phyloP scores from a whole-genome alignment of 2,797 vertebrate genomes.

The Glyptemys insculpta region DNA sequence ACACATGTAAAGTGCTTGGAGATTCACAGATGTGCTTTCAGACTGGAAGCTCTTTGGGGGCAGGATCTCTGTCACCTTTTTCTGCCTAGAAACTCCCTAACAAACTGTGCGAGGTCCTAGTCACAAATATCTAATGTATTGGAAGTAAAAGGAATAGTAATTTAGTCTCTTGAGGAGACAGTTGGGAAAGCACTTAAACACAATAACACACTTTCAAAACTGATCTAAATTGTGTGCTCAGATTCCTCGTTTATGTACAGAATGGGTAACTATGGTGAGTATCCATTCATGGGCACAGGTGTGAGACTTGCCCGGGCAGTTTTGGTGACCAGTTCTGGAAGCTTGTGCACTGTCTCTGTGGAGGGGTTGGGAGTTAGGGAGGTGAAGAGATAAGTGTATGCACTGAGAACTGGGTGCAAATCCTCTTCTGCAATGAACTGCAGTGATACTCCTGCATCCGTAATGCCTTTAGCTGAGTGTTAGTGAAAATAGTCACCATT shows the following conservation, averaged over 20 bases:
- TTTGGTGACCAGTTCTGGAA: not conserved
- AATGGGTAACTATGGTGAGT: not conserved
- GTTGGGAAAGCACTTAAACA: not conserved
- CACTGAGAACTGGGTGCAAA: not conserved
- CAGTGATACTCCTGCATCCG: not conserved
- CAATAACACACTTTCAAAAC: not conserved
- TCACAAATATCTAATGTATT: not conserved
- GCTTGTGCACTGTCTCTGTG: not conserved
- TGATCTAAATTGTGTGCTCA: not conserved
- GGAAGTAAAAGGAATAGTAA: not conserved
- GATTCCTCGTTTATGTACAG: not conserved
- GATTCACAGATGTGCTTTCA: not conserved
- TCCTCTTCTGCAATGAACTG: not conserved
- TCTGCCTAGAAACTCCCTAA: not conserved
- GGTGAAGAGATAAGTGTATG: not conserved
- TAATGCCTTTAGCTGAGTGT: not conserved
- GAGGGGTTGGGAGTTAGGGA: not conserved
- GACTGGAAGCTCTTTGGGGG: not conserved
- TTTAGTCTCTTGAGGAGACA: not conserved
- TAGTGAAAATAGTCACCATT: conserved; percentile 6
- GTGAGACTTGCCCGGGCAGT: not conserved
- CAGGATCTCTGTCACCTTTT: not conserved
- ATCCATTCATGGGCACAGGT: not conserved
- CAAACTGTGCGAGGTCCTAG: not conserved
- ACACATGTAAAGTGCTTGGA: not conserved